phyloP scores from a whole-genome alignment of 2,113 vertebrate species.

The Camelus bactrianus region DNA sequence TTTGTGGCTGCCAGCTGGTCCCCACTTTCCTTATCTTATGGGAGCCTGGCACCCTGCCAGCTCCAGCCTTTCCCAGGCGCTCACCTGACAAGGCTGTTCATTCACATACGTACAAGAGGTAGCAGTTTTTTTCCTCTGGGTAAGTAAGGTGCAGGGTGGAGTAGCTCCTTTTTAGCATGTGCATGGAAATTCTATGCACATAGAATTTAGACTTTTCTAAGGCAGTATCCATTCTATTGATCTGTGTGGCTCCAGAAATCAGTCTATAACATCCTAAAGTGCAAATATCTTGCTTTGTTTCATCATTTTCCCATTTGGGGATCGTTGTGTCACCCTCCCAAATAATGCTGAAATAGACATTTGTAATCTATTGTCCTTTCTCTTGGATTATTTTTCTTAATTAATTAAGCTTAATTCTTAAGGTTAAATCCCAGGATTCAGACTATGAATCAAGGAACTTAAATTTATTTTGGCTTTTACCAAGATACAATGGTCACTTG shows the following conservation, averaged over 20 bases:
- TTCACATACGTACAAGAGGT: not conserved
- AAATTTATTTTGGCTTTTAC: not conserved
- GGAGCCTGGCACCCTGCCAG: not conserved
- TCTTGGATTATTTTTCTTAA: not conserved
- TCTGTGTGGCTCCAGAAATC: not conserved
- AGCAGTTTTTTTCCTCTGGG: not conserved
- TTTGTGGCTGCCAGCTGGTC: not conserved
- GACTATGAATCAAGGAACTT: not conserved
- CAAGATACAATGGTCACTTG: not conserved
- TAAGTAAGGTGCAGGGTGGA: not conserved
- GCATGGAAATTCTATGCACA: not conserved
- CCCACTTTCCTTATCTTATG: not conserved
- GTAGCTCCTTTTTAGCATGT: not conserved
- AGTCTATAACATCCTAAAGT: not conserved
- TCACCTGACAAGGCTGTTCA: not conserved
- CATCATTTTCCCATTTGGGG: not conserved
- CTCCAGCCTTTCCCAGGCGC: not conserved
- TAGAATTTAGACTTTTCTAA: not conserved
- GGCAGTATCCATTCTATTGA: not conserved
- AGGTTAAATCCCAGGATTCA: not conserved
- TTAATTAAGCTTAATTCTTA: not conserved
- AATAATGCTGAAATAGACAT: not conserved
- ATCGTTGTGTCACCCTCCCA: not conserved
- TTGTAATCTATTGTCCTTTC: not conserved
- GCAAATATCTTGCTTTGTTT: not conserved